Base-by-base conservation (phyloP, 1,140 invertebrate genomes). In the Drosophila nannoptera region DNA sequence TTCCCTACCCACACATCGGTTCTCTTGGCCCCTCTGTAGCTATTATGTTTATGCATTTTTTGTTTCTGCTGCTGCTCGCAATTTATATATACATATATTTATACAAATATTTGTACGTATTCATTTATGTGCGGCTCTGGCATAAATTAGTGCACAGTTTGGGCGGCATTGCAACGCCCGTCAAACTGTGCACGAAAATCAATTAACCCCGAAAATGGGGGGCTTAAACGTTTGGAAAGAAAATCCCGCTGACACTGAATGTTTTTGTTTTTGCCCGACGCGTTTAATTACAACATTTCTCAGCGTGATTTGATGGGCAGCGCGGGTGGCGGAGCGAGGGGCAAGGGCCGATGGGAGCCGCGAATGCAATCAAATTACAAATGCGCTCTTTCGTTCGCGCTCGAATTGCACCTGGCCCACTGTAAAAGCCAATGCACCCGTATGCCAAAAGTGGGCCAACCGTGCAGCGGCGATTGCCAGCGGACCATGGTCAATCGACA, bases 101-200 rank as follows among this genome's bases (percentile, higher is more conserved):
- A 63, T 63, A 33, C 52, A 64, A 64, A 56, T 64, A 69, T 65
- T 65, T 69, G 38, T 69, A 38, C 31, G 58, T 65, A 54, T 16
- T 43, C 67, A 22, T 45, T 55, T 66, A 42, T 36, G 11, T 66
- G 60, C 36, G 31, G 43, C 35, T 62, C 33, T 12, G 38, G 56
- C 38, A 67, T 67, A 60, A 67, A 61, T 61, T 67, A 67, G 59
- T 42, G 43, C 35, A 71, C 63, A 60, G 63, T 71, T 71, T 59
- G 11, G 59, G 36, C 40, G 38, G 49, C 68, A 70, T 42, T 60
- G 61, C 46, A 48, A 14, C n/a, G 46, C 31, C 32, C 40, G 7
- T 1, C 43, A 66, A 66, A 66, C 46, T 54, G 65, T 49, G 43
- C 29, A 29, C 48, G 29, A 65, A 69, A 69, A 69, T 69, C 67